phyloP scores from a whole-genome alignment of 2,888 invertebrate species.

The Mesorhabditis spiculigera region DNA sequence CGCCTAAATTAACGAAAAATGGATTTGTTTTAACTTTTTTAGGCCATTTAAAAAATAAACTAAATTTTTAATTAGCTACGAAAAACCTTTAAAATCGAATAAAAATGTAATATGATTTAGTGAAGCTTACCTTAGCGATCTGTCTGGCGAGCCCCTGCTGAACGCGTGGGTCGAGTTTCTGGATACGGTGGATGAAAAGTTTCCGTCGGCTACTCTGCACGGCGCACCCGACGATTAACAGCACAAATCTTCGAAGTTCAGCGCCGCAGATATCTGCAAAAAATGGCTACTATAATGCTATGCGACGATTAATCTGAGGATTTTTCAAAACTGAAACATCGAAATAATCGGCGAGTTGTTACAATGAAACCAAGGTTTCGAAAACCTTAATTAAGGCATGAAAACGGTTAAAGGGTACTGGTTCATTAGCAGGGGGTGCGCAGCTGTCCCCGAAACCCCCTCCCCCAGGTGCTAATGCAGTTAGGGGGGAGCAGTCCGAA shows the following conservation, averaged over 20 bases:
- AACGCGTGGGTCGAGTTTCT: constrained; percentile 66
- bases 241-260: constrained; percentile 74
- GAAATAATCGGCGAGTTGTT: not conserved
- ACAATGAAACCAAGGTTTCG: not conserved
- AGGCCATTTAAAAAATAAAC: not conserved
- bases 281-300: not conserved
- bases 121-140: constrained; percentile 77
- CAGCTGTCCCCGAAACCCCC: too few relatives aligned
- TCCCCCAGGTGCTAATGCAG: too few relatives aligned
- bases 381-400: not conserved
- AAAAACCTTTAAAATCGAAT: constrained; percentile 1
- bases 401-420: too few relatives aligned
- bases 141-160: constrained; percentile 90
- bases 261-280: constrained; percentile 60
- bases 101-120: not conserved
- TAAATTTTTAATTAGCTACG: not conserved
- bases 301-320: too few relatives aligned
- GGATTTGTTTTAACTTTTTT: too few relatives aligned
- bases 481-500: too few relatives aligned
- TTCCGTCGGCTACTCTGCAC: constrained; percentile 94
- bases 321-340: too few relatives aligned
- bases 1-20: not conserved
- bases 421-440: too few relatives aligned
- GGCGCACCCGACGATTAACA: constrained; percentile 87
- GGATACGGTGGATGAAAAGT: constrained; percentile 84